Percentiles rank a stretch among this genome's conserved stretches.
Evolutionary conservation across 2,113 vertebrate species (phyloP).

Genomic region (Ancistrus triradiatus): DNA sequence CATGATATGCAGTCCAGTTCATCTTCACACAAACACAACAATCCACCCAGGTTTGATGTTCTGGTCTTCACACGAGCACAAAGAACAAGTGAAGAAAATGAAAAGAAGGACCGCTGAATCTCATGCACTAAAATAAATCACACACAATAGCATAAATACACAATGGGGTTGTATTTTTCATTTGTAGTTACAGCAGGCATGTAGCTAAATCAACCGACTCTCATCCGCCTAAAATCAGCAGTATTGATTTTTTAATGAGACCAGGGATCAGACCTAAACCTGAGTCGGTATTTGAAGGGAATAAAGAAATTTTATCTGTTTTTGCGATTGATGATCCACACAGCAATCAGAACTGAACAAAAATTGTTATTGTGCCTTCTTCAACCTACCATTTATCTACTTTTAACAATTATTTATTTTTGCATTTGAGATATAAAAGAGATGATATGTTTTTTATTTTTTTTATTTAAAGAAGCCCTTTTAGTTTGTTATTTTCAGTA

Average conservation of each 20-base stretch:
- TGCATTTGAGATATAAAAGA: no score
- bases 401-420: neutral
- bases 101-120: conserved; percentile 52
- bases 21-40: conserved; percentile 20
- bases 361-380: neutral
- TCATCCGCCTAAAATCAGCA: neutral
- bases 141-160: conserved; percentile 12
- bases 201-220: neutral
- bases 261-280: neutral
- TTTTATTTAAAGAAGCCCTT: neutral
- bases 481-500: neutral
- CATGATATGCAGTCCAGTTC: conserved; percentile 2
- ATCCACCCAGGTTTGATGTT: conserved; percentile 8
- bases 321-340: neutral
- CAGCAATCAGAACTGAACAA: neutral
- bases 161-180: neutral
- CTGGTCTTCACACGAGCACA: conserved; percentile 10
- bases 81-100: conserved; percentile 37
- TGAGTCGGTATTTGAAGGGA: neutral
- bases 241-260: no score
- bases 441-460: neutral
- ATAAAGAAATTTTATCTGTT: neutral
- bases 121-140: conserved; percentile 47
- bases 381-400: neutral
- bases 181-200: neutral